Evolutionary conservation across 2,113 vertebrate species (phyloP), one percentile per base, ranked within the genome.

Genomic region (Lophotis ruficrista): DNA sequence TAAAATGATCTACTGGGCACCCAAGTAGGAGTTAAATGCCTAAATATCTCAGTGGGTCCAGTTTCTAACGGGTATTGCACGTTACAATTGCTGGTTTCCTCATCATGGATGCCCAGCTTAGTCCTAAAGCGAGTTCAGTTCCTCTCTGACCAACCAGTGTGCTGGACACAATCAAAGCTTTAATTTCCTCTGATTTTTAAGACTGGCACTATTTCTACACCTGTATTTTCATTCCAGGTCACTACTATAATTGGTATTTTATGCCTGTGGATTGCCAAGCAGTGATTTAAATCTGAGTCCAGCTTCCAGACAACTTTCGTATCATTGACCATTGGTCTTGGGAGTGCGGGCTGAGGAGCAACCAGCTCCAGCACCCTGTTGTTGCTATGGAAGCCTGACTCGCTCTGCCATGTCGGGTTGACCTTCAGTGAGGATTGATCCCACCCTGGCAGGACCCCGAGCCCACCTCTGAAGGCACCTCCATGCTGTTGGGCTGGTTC

Each of bases 381-480:
- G 30, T 10, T 33, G 30, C 16, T 38, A 20, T 25, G 31, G 43
- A 75, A 27, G 8, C 70, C 6, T 5, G 35, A 35, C 24, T 57
- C 11, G 4, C 8, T 17, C 37, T 37, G 35, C 7, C 6, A 1
- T 4, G 10, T 33, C 3, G 1, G 30, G 14, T 0, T 48, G 31
- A 47, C 51, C 28, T 9, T 17, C 21, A 6, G 16, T 41, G 19
- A 45, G 20, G 12, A 14, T 30, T 33, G 35, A 57, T 50, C 48
- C 48, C 27, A 31, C 8, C 53, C 56, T 27, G 61, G 18, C 14
- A 78, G 20, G 10, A 17, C 62, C 54, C 45, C 1, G 10, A 71
- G 24, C n/a, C 64, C 76, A 30, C 27, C 65, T 75, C 45, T 30
- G 17, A 20, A 16, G 21, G 7, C 28, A 58, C 6, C 19, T 90